Evolutionary conservation across 2,797 vertebrate species (phyloP), one percentile per base, ranked within the genome.

Genomic region (Melanotaenia parkinsoni): DNA sequence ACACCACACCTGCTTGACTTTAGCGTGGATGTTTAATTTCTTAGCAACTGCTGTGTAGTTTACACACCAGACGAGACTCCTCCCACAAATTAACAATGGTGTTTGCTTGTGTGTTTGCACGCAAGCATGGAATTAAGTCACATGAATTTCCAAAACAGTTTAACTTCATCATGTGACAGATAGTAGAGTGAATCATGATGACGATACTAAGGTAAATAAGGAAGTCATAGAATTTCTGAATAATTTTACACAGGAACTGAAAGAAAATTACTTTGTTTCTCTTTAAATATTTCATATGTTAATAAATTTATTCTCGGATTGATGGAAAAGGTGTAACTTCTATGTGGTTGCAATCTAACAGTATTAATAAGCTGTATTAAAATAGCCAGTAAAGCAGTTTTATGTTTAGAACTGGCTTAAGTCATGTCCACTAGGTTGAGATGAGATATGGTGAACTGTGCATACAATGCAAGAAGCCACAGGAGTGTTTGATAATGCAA

Each of bases 401-500:
- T 8, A n/a, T 60, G 4, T 61, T 53, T 58, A 20, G 13, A 79
- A 50, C 35, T 63, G 62, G 74, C 50, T 63, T 53, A 69, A 35
- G 38, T 47, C 51, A 10, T 72, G 60, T 64, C 66, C 70, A 76
- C 71, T 30, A 77, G 79, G 28, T 74, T 11, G 7, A 43, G 61
- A 62, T 67, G 54, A 75, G 58, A 74, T 47, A 28, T 45, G 38
- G 58, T 28, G 54, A 79, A 86, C 76, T 80, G 70, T 84, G 79
- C 84, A 72, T 11, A 80, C 70, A 56, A 72, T 74, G 81, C 86
- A 88, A 63, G 78, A 82, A 76, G 80, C 72, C 76, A 74, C 68
- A 71, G 74, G 85, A 67, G 35, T 74, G 77, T 80, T 81, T 86
- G 79, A 72, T 59, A 79, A 70, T 78, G 80, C 77, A 80, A 81